Base-by-base conservation (phyloP, 2,797 vertebrate species). In the Parauchenoglanis punctatus region DNA sequence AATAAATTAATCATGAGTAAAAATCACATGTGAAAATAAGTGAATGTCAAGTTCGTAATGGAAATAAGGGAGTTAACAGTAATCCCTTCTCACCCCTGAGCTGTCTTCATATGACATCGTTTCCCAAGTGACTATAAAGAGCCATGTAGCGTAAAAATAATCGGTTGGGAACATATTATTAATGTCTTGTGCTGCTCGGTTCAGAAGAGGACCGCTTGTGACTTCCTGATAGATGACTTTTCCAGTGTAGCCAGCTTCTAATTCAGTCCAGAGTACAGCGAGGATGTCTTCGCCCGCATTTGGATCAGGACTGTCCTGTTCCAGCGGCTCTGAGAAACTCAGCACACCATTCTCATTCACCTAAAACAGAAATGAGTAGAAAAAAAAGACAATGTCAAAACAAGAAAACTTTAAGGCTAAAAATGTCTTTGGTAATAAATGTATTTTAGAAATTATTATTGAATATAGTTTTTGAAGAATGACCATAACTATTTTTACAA, bases 261-360 rank as follows among this genome's bases (percentile, higher is more conserved):
- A 25, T 10, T 70, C 46, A 44, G 88, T 87, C 88, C 88, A 91
- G 3, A 89, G 52, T 54, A 85, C 82, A 85, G 90, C 83, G 13
- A 91, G 84, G 44, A 90, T 77, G 54, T 89, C 76, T 8, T 15
- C 4, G 17, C 3, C 23, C 7, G 0, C 44, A 10, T 10, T 4
- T 0, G 6, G 6, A 52, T 76, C 15, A 10, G n/a, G n/a, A 77
- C n/a, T 54, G 49, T 7, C 4, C 10, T 12, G n/a, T 28, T 20
- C 59, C 3, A 44, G 58, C 11, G 68, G 56, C 15, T 0, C 1
- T 17, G 63, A 17, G 31, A 87, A 87, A 40, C 68, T 54, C 7
- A 83, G 18, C 20, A 54, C 52, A 4, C 81, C 86, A 13, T 87
- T n/a, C 44, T 65, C 76, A 44, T 12, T 44, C 3, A 76, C 40